These are phyloP conservation scores for Catocala fraxini DNA, from an alignment of 2,888 invertebrate genomes.

Conservation along the genomic window DNA sequence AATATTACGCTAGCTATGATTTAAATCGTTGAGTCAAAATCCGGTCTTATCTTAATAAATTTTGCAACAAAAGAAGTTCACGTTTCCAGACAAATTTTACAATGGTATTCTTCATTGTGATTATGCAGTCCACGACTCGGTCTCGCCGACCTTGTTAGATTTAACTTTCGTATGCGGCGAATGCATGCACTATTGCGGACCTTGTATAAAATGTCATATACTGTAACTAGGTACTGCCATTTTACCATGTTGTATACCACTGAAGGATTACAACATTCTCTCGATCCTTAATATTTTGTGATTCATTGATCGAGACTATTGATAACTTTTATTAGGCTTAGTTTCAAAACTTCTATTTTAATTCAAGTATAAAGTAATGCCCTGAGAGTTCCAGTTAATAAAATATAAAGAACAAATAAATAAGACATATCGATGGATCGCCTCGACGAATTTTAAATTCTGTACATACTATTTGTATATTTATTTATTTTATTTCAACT, in stretches of 20 bases:
- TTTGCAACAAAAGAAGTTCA: conserved; percentile 52
- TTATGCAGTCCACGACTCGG: conserved; percentile 50
- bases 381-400: no score
- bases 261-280: conserved; percentile 23
- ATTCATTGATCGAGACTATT: background rate
- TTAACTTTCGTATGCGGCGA: conserved; percentile 56
- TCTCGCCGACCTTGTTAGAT: conserved; percentile 56
- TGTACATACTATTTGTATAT: no score
- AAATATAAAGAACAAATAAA: no score
- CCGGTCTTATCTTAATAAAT: conserved; percentile 17
- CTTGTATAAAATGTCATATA: conserved; percentile 45
- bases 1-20: background rate
- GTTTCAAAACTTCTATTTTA: no score
- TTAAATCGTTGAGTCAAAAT: background rate
- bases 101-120: conserved; percentile 52
- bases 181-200: conserved; percentile 32
- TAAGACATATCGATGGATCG: no score
- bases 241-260: conserved; percentile 13
- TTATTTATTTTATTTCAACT: no score
- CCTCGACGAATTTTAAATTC: no score
- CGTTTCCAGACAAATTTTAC: conserved; percentile 49
- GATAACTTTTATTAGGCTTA: no score
- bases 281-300: conserved; percentile 19
- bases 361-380: no score
- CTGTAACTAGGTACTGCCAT: conserved; percentile 15